Evolutionary conservation across 1,140 invertebrate species (phyloP).

Genomic region (Cyclina sinensis): DNA sequence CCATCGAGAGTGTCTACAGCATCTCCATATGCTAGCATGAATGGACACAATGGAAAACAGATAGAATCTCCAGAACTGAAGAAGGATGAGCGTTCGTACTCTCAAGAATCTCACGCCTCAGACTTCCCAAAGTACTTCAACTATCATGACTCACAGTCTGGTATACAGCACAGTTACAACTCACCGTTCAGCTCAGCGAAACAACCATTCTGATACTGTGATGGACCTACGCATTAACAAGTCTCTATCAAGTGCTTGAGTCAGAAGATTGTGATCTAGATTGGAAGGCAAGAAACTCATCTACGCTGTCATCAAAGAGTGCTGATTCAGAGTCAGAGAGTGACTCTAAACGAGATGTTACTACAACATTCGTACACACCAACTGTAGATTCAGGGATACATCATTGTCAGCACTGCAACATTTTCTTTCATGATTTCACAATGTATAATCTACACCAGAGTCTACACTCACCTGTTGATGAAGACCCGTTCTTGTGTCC

Average conservation of each 20-base stretch:
- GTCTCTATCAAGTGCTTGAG: constrained; percentile 74
- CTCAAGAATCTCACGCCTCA: constrained; percentile 23
- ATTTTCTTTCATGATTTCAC: constrained; percentile 85
- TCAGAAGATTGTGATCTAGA: constrained; percentile 74
- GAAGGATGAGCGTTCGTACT: constrained; percentile 41
- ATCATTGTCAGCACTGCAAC: constrained; percentile 84
- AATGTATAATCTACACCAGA: constrained; percentile 84
- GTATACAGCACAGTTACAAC: constrained; percentile 70
- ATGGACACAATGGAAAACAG: constrained; percentile 20
- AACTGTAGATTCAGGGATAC: constrained; percentile 80
- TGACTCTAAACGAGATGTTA: constrained; percentile 80
- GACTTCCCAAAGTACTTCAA: constrained; percentile 35
- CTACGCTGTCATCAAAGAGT: constrained; percentile 66
- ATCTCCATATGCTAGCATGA: background rate
- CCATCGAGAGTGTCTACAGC: constrained; percentile 34
- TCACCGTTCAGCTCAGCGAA: constrained; percentile 51
- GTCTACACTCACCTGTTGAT: constrained; percentile 81
- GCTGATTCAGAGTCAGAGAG: constrained; percentile 78
- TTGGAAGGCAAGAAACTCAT: constrained; percentile 72
- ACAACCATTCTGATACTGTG: constrained; percentile 62
- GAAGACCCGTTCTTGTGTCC: constrained; percentile 83
- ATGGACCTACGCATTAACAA: constrained; percentile 84
- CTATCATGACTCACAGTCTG: constrained; percentile 32
- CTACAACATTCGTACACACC: constrained; percentile 80
- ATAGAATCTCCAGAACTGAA: constrained; percentile 28